Conservation (phyloP, 2,888 invertebrate genomes). For the Tachina fera region DNA sequence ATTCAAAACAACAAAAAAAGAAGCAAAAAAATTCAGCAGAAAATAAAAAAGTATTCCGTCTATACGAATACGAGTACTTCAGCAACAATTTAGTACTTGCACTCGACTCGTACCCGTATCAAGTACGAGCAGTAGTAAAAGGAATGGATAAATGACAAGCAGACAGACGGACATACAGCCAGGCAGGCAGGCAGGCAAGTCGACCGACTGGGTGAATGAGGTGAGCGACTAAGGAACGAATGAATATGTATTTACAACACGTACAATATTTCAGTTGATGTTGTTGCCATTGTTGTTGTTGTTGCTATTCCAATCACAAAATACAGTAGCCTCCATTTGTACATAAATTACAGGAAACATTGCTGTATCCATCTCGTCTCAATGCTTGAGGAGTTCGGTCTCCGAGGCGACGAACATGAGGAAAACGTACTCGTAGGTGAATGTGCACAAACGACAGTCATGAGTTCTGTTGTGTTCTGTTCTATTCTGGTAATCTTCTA, state of each 20-base stretch:
- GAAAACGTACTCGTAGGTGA: constrained; percentile 43
- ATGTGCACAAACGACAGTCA: constrained; percentile 43
- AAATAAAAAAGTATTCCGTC: constrained; percentile 1
- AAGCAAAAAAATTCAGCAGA: constrained; percentile 8
- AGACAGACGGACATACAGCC: not conserved
- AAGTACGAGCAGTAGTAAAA: constrained; percentile 10
- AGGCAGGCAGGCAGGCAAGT: not conserved
- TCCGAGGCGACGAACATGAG: not conserved
- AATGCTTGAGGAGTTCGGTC: constrained; percentile 5
- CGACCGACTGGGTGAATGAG: constrained; percentile 8
- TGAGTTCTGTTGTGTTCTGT: not conserved
- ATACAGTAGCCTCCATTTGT: constrained; percentile 71
- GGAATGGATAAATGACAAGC: constrained; percentile 37
- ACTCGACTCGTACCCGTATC: constrained; percentile 36
- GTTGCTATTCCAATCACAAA: constrained; percentile 52
- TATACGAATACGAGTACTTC: constrained; percentile 18
- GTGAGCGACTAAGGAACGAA: constrained; percentile 25
- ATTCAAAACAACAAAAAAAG: not conserved
- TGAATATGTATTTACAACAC: constrained; percentile 55
- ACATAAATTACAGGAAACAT: constrained; percentile 69
- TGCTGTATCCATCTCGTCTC: constrained; percentile 52
- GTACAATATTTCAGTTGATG: constrained; percentile 50
- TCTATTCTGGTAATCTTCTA: not conserved
- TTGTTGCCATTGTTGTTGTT: constrained; percentile 43
- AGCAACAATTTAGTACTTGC: constrained; percentile 26